These are phyloP conservation scores for Callyntrura guangdongensis DNA, from an alignment of 2,888 invertebrate species.

Conservation along the genomic window DNA sequence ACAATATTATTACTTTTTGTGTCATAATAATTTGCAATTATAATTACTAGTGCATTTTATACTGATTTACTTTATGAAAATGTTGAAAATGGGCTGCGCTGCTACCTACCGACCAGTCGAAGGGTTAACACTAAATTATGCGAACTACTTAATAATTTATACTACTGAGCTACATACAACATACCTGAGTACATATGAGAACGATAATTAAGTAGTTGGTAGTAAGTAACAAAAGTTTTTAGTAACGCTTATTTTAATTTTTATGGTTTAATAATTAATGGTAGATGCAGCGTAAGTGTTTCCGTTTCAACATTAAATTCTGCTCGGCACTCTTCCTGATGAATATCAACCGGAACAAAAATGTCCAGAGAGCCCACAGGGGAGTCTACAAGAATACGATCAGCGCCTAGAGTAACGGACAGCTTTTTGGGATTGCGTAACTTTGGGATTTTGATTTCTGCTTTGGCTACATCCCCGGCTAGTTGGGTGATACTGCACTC, in stretches of 20 bases:
- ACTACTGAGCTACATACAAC: background rate
- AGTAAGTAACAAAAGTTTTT: constrained; percentile 6
- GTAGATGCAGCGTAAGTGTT: constrained; percentile 79
- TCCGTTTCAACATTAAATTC: constrained; percentile 81
- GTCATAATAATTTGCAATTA: no score
- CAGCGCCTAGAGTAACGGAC: constrained; percentile 81
- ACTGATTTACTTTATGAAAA: background rate
- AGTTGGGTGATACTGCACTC: constrained; percentile 80
- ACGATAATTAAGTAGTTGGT: background rate
- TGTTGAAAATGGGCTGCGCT: constrained; percentile 6
- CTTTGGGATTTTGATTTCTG: constrained; percentile 82
- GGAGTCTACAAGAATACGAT: constrained; percentile 83
- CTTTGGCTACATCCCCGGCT: constrained; percentile 77
- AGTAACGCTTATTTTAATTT: no score
- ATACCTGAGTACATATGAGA: background rate
- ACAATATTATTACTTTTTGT: no score
- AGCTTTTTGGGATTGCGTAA: constrained; percentile 81
- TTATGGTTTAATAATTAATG: constrained; percentile 79
- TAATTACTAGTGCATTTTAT: no score
- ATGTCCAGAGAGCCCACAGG: constrained; percentile 82
- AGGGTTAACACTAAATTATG: background rate
- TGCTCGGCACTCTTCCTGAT: constrained; percentile 83
- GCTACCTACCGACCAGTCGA: constrained; percentile 53
- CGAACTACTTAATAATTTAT: background rate
- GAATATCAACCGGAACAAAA: constrained; percentile 83